These are phyloP conservation scores for Nycticorax nycticorax DNA, from an alignment of 2,113 vertebrate species.

Conservation along the genomic window DNA sequence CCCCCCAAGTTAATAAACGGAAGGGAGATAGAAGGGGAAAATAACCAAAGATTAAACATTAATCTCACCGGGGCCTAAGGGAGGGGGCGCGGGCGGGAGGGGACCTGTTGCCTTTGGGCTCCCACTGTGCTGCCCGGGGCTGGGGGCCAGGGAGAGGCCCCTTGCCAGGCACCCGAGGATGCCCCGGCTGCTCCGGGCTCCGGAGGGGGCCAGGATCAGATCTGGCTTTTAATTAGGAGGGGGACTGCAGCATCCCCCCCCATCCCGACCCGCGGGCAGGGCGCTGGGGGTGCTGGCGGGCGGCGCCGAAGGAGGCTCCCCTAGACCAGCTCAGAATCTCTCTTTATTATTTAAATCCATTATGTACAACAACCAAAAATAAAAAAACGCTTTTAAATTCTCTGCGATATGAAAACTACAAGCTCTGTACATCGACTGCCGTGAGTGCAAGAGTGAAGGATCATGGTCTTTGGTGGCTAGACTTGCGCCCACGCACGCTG, in stretches of 20 bases:
- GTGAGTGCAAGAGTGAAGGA: constrained; percentile 49
- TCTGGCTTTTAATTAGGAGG: not conserved
- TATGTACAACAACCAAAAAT: constrained; percentile 63
- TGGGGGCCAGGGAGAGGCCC: not conserved
- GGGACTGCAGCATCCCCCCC: rapidly evolving
- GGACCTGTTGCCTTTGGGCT: not conserved
- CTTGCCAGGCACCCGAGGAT: rapidly evolving
- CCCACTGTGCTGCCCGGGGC: rapidly evolving
- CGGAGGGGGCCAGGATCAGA: too few species aligned
- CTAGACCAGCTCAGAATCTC: constrained; percentile 14
- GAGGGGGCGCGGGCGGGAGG: rapidly evolving
- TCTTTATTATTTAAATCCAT: constrained; percentile 71
- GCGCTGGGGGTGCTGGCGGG: rapidly evolving
- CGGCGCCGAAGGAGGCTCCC: not conserved
- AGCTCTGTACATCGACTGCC: constrained; percentile 54
- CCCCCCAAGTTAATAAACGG: not conserved
- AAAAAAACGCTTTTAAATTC: constrained; percentile 43
- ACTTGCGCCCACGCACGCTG: not conserved
- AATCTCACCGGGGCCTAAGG: not conserved
- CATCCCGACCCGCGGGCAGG: rapidly evolving
- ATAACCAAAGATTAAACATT: constrained; percentile 45
- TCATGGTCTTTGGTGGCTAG: constrained; percentile 63
- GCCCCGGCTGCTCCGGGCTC: not conserved
- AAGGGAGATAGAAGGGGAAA: constrained; percentile 3
- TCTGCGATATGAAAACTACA: constrained; percentile 69